Conservation (phyloP, 2,888 invertebrate species). For the Dascillus cervinus region DNA sequence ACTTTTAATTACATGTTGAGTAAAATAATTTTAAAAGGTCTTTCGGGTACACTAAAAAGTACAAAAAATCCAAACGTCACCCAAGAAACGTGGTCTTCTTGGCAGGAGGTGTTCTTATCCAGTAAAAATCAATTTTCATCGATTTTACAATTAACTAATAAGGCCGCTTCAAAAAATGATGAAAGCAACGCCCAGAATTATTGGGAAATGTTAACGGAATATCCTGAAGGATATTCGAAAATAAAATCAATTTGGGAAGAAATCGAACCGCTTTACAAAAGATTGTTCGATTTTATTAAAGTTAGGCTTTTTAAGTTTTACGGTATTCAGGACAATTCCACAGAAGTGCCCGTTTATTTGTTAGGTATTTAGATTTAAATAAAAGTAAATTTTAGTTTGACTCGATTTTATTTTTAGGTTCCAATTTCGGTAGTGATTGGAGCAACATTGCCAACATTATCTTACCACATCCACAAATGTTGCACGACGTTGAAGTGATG, state of each 20-base stretch:
- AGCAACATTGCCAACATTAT: slow-evolving; percentile 48
- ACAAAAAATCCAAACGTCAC: slow-evolving; percentile 21
- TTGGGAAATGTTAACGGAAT: slow-evolving; percentile 50
- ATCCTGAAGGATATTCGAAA: slow-evolving; percentile 45
- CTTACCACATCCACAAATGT: slow-evolving; percentile 45
- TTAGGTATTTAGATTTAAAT: slow-evolving; percentile 45
- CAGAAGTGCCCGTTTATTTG: slow-evolving; percentile 45
- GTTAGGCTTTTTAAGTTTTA: slow-evolving; percentile 45
- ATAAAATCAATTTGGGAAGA: slow-evolving; percentile 50
- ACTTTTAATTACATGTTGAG: not conserved
- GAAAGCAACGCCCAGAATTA: slow-evolving; percentile 34
- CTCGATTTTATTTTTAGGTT: slow-evolving; percentile 36
- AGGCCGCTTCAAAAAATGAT: slow-evolving; percentile 19
- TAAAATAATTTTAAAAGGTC: slow-evolving; percentile 13
- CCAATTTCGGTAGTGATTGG: slow-evolving; percentile 53
- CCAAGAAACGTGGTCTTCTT: slow-evolving; percentile 25
- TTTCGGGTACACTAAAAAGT: slow-evolving; percentile 20
- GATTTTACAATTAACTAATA: slow-evolving; percentile 24
- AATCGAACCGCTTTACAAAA: slow-evolving; percentile 48
- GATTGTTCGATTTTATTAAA: slow-evolving; percentile 49
- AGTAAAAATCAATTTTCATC: slow-evolving; percentile 13
- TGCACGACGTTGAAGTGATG: slow-evolving; percentile 25
- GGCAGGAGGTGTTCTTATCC: slow-evolving; percentile 22
- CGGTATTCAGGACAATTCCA: slow-evolving; percentile 36
- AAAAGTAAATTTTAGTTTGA: slow-evolving; percentile 1